Conservation (phyloP, 1,140 invertebrate species). For the Holcopasites calliopsidis region DNA sequence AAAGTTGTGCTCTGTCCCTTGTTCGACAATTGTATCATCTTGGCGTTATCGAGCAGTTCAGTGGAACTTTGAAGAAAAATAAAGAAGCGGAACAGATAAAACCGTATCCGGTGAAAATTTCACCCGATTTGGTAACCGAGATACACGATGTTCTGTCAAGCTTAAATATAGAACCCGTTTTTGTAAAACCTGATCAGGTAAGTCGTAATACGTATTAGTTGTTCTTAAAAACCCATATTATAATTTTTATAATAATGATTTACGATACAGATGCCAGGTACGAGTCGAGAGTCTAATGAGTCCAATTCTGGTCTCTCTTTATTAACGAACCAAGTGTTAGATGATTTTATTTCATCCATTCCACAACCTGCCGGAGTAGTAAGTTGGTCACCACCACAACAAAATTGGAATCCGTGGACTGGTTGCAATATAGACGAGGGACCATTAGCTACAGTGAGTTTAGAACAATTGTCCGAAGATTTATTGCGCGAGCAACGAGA, state of each 20-base stretch:
- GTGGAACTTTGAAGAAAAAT: constrained; percentile 92
- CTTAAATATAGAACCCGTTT: constrained; percentile 82
- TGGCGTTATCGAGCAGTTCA: constrained; percentile 93
- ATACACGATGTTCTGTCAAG: constrained; percentile 84
- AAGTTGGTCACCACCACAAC: constrained; percentile 95
- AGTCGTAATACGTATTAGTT: background rate
- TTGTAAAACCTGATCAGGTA: constrained; percentile 34
- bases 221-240: background rate
- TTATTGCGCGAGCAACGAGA: constrained; percentile 84
- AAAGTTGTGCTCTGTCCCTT: constrained; percentile 96
- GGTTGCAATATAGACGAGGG: constrained; percentile 97
- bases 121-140: constrained; percentile 84
- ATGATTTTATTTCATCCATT: constrained; percentile 82
- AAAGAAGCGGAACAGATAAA: constrained; percentile 86
- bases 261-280: background rate
- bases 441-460: constrained; percentile 87
- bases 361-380: constrained; percentile 87
- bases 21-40: constrained; percentile 97
- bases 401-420: constrained; percentile 98
- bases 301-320: constrained; percentile 75
- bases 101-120: constrained; percentile 89
- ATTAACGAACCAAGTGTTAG: constrained; percentile 81
- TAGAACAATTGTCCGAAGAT: constrained; percentile 91
- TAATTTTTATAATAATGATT: constrained; percentile 10
- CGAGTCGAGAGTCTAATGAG: background rate